phyloP scores from a whole-genome alignment of 2,113 vertebrate species.

The Acanthisitta chloris region DNA sequence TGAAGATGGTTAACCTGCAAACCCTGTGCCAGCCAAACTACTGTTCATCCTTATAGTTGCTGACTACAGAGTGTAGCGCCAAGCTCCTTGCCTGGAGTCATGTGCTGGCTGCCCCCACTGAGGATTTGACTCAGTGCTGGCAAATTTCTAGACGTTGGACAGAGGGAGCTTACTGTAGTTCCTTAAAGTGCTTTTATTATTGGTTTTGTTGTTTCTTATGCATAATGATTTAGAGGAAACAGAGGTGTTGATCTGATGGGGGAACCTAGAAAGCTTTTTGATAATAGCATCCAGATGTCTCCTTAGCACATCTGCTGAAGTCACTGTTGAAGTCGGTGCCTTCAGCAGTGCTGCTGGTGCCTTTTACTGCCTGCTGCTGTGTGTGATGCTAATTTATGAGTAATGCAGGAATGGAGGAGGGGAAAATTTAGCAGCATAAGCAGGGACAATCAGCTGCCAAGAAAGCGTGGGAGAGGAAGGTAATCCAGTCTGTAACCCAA shows the following conservation, averaged over 20 bases:
- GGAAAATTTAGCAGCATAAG: not conserved
- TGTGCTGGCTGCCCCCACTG: not conserved
- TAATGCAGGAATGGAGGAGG: not conserved
- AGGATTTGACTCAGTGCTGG: not conserved
- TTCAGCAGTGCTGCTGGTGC: not conserved
- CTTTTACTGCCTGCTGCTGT: not conserved
- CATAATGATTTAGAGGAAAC: constrained; percentile 14
- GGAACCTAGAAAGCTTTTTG: not conserved
- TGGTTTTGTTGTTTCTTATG: not conserved
- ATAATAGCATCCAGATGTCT: constrained; percentile 51
- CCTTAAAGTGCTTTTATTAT: not conserved
- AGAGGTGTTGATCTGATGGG: constrained; percentile 26
- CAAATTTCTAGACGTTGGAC: not conserved
- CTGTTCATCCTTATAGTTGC: not conserved
- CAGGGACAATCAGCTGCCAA: not conserved
- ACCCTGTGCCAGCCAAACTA: not conserved
- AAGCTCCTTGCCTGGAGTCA: not conserved
- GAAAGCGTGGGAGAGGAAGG: not conserved
- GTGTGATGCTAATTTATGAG: constrained; percentile 14
- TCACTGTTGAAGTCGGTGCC: not conserved
- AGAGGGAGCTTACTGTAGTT: not conserved
- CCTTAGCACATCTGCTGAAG: constrained; percentile 35
- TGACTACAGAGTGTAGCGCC: not conserved
- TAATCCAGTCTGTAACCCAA: not conserved
- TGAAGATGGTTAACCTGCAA: not conserved